Evolutionary conservation across 2,113 vertebrate genomes (phyloP).

Genomic region (Meleagris gallopavo): DNA sequence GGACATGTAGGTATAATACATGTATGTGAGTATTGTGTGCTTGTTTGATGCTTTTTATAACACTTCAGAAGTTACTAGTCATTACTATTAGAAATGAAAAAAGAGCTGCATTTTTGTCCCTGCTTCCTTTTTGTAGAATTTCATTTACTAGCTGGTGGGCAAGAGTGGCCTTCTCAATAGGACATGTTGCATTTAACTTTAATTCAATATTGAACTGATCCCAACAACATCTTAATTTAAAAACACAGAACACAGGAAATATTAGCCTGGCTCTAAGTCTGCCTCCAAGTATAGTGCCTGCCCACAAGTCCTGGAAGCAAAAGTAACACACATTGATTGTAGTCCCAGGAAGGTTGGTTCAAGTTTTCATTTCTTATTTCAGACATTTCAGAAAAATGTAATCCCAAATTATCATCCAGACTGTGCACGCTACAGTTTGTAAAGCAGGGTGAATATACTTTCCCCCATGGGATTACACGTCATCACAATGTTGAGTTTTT

Average conservation of each 20-base stretch:
- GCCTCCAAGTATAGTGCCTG: background rate
- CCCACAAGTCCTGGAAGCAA: background rate
- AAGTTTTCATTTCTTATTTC: background rate
- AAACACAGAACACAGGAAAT: background rate
- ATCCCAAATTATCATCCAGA: background rate
- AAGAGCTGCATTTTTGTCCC: background rate
- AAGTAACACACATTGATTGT: fast-evolving
- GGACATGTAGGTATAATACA: background rate
- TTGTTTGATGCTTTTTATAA: background rate
- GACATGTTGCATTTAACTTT: background rate
- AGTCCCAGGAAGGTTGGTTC: background rate
- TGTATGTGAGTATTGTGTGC: background rate
- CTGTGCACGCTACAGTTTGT: background rate
- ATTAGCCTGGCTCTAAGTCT: background rate
- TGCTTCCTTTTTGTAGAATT: background rate
- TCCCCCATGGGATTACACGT: conserved; percentile 7
- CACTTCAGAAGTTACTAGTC: background rate
- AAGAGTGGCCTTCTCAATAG: background rate
- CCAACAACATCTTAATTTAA: background rate
- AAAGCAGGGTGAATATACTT: background rate
- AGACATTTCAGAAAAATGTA: background rate
- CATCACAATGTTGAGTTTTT: conserved; percentile 4
- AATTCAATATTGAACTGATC: background rate
- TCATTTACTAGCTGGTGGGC: background rate
- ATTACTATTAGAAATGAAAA: background rate